Base-by-base conservation (phyloP, 2,888 invertebrate genomes). In the Campopleginae sp. region DNA sequence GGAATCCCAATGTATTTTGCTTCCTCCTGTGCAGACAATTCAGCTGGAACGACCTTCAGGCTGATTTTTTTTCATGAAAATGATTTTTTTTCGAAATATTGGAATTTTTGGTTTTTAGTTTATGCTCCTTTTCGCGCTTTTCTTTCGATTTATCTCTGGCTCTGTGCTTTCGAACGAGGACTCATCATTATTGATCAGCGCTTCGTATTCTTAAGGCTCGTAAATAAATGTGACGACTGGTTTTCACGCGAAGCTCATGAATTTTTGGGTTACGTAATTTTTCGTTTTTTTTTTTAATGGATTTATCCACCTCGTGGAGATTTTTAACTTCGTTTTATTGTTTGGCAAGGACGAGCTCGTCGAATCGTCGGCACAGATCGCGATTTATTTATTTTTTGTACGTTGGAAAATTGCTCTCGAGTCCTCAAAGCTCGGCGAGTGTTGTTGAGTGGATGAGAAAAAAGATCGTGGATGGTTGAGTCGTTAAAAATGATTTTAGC, bases 131-230 rank as follows among this genome's bases (percentile, higher is more conserved):
- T 76, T 63, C 63, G 48, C 75, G 33, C 63, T 76, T 63, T 65
- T 33, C 33, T 65, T n/a, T 14, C 0, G 19, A 17, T 63, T 14
- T 44, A 44, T 44, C 74, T 42, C 44, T 51, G 12, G 8, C 19
- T 27, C 46, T 63, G 19, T 31, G 48, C 33, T 65, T 48, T 23
- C 48, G 38, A 63, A 10, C 38, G 76, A 65, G 19, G 77, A 63
- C 63, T 63, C 71, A 63, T 80, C 63, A 38, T 63, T 80, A 80
- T 80, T 72, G 79, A 80, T 80, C 71, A 71, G 79, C 63, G 48
- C 79, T 80, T 65, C 48, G 75, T 65, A 65, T 65, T 48, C 65
- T 76, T 38, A n/a, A 19, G 14, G 14, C 33, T 71, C 70, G 61
- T 44, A 17, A 46, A 58, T 19, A 33, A 70, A 61, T 70, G 58